Conservation (phyloP, 2,888 invertebrate species). For the Caenorhabditis doughertyi region DNA sequence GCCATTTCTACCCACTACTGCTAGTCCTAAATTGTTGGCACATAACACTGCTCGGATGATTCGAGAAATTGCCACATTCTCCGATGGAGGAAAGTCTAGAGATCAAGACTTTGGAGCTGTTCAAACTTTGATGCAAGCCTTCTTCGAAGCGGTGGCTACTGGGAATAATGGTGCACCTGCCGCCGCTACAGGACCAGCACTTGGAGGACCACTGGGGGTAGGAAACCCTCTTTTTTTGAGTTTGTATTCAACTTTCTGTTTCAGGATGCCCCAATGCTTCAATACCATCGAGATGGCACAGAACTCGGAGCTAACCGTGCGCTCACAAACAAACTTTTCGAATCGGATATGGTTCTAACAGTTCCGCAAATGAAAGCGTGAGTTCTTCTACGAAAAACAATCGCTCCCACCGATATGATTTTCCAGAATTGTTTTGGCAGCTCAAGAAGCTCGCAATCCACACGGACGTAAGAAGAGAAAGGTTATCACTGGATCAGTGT, state of each 20-base stretch:
- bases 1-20: conserved; percentile 57
- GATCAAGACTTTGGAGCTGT: conserved; percentile 71
- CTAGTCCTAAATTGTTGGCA: conserved; percentile 68
- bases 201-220: conserved; percentile 36
- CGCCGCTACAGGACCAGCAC: conserved; percentile 3
- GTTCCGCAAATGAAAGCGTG: conserved; percentile 77
- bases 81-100: conserved; percentile 58
- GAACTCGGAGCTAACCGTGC: conserved; percentile 79
- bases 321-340: conserved; percentile 80
- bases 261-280: conserved; percentile 66
- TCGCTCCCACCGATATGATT: background rate
- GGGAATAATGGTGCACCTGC: conserved; percentile 42
- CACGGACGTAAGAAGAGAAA: conserved; percentile 57
- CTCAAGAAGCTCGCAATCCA: conserved; percentile 61
- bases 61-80: conserved; percentile 68
- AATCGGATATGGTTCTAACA: conserved; percentile 80
- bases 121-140: conserved; percentile 77
- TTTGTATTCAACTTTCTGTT: background rate
- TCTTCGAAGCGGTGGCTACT: conserved; percentile 73
- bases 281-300: conserved; percentile 76
- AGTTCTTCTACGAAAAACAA: background rate
- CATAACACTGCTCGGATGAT: conserved; percentile 75
- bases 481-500: conserved; percentile 80
- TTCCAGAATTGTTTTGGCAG: conserved; percentile 67
- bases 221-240: background rate